Base-by-base conservation (phyloP, 2,888 invertebrate genomes). In the Cetonia aurata region DNA sequence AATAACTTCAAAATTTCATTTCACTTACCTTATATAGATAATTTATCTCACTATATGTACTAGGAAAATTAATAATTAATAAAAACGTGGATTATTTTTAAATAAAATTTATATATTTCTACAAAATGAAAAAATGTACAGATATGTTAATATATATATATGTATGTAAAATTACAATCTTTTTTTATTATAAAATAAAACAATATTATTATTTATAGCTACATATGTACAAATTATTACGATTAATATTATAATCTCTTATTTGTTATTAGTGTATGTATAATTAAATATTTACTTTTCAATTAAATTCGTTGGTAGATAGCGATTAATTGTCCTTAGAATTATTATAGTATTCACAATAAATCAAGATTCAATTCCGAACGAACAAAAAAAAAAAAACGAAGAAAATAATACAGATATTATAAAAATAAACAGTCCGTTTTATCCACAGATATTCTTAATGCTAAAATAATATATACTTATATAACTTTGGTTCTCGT, bases 41-140 rank as follows among this genome's bases (percentile, higher is more conserved):
- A 37, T 37, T 10, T 37, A 37, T 37, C 25, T 37, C 8, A 4
- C 8, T 8, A 37, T 37, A 8, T 15, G 25, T 19, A 1, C 44
- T 15, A 17, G 12, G 1, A 37, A 53, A 25, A 25, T 25, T 25
- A 1, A 25, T 52, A 15, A 67, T 17, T 50, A 60, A 71, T 42
- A 55, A 41, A 66, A 69, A 48, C 3, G 13, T 12, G 37, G 42
- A 48, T 57, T 62, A 68, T 53, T 67, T 68, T 66, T 56, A 73
- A 72, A 73, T 75, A 74, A 37, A 69, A 33, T 69, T 60, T 73
- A 70, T 75, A 72, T 76, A 76, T 76, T 75, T 75, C 76, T 76
- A 75, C 72, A 76, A 76, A 76, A 76, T 73, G 73, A 72, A 69
- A 70, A 67, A 74, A 75, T 76, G 71, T 76, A 76, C 76, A 76